Base-by-base conservation (phyloP, 1,140 invertebrate species). In the Musca vetustissima region DNA sequence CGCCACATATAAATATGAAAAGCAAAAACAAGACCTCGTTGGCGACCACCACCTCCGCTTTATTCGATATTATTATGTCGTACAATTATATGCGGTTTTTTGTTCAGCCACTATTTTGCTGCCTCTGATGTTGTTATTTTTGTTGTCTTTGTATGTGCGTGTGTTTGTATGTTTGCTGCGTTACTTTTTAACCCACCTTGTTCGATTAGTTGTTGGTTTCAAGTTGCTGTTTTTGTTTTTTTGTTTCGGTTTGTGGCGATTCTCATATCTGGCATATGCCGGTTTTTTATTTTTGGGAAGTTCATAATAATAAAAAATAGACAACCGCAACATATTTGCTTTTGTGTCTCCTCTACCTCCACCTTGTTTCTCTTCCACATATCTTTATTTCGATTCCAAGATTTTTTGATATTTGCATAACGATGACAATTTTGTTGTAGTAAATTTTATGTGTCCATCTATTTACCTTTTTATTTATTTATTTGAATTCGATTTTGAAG, bases 11-110 rank as follows among this genome's bases (percentile, higher is more conserved):
- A 43, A 43, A 43, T 43, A 43, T 43, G 36, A 61, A n/a, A 61
- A 36, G 21, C 7, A 59, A n/a, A 59, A 59, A 19, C n/a, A 36
- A 36, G 57, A 57, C 28, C 57, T 36, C 57, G 15, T 25, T 32
- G 55, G 22, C 25, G 57, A 36, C 57, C 57, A 61, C 57, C 57
- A 61, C 57, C 57, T 61, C 57, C 57, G 57, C 57, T 61, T 43
- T 36, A 57, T 15, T n/a, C 25, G 24, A 25, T 28, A 15, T 28
- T 28, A 15, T 28, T 57, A n/a, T 57, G 53, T 17, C 24, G 6
- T 55, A 55, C 19, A 21, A 21, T 55, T 55, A 24, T 55, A 55
- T 55, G 53, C 53, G 36, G 36, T 43, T 43, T 43, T 43, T 43
- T 32, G 4, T 9, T 6, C 36, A 8, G 36, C 36, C 13, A 43